These are phyloP conservation scores for Stichopus chloronotus DNA, from an alignment of 35 echinoderm and acorn worm species.

Conservation along the genomic window DNA sequence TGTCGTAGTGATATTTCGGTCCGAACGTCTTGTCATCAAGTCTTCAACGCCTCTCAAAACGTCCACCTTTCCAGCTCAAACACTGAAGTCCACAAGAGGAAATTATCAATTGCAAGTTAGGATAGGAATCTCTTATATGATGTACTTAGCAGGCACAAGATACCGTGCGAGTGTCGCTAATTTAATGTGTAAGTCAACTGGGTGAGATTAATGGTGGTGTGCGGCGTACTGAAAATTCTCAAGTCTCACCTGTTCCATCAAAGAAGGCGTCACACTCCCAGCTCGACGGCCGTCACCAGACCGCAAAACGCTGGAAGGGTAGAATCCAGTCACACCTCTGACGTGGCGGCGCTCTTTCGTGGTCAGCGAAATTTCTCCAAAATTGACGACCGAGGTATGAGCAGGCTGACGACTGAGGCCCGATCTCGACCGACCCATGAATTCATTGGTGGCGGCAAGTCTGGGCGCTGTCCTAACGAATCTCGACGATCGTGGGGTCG, in stretches of 20 bases:
- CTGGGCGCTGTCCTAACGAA: slow-evolving; percentile 41
- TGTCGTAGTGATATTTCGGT: too few relatives aligned
- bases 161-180: too few relatives aligned
- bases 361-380: slow-evolving; percentile 56
- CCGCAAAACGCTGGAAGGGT: slow-evolving; percentile 38
- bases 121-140: too few relatives aligned
- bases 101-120: too few relatives aligned
- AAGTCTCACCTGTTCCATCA: slow-evolving; percentile 22
- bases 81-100: too few relatives aligned
- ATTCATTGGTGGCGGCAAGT: slow-evolving; percentile 67
- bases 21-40: too few relatives aligned
- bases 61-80: too few relatives aligned
- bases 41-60: too few relatives aligned
- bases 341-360: slow-evolving; percentile 69
- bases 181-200: too few relatives aligned
- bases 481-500: slow-evolving; percentile 19
- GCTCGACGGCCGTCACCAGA: slow-evolving; percentile 32
- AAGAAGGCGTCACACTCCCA: neutral
- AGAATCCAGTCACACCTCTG: slow-evolving; percentile 68
- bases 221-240: too few relatives aligned
- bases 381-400: slow-evolving; percentile 55
- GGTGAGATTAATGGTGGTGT: too few relatives aligned
- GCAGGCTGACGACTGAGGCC: slow-evolving; percentile 59
- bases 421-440: slow-evolving; percentile 51
- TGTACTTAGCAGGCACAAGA: too few relatives aligned